Conservation (phyloP, 2,888 invertebrate species). For the Oscheius sp. region DNA sequence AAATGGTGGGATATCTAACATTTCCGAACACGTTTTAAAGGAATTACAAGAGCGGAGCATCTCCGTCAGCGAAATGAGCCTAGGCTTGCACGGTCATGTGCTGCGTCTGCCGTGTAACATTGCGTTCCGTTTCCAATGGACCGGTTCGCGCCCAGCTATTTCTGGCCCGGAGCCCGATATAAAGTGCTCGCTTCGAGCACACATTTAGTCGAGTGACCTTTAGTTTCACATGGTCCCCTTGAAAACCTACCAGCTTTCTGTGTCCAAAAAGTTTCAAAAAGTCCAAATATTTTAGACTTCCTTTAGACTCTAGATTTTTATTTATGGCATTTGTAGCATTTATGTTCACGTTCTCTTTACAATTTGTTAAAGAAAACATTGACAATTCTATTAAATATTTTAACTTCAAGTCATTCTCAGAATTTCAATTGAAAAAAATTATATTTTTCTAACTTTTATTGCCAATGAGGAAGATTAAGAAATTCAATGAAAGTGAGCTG, state of each 20-base stretch:
- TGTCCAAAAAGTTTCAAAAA: neutral
- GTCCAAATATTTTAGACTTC: neutral
- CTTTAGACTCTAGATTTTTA: neutral
- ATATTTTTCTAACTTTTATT: neutral
- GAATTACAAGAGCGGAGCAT: neutral
- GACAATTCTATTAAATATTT: neutral
- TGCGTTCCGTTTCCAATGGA: constrained; percentile 28
- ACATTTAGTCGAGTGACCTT: constrained; percentile 29
- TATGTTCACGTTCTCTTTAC: too few relatives aligned
- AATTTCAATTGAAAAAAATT: too few relatives aligned
- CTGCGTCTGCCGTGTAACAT: constrained; percentile 28
- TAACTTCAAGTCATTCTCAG: neutral
- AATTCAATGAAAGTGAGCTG: too few relatives aligned
- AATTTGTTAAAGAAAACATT: too few relatives aligned
- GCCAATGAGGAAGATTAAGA: neutral
- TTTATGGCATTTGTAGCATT: neutral
- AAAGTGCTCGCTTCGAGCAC: constrained; percentile 22
- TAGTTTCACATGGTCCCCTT: constrained; percentile 19
- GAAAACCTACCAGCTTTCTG: neutral
- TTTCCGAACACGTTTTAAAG: constrained; percentile 2
- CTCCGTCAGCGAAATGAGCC: neutral
- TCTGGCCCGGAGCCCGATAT: constrained; percentile 31
- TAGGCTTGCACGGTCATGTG: constrained; percentile 9
- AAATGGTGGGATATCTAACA: too few relatives aligned
- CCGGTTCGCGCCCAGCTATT: constrained; percentile 27